Conservation (phyloP, 2,113 vertebrate genomes). For the Elanus axillaris region DNA sequence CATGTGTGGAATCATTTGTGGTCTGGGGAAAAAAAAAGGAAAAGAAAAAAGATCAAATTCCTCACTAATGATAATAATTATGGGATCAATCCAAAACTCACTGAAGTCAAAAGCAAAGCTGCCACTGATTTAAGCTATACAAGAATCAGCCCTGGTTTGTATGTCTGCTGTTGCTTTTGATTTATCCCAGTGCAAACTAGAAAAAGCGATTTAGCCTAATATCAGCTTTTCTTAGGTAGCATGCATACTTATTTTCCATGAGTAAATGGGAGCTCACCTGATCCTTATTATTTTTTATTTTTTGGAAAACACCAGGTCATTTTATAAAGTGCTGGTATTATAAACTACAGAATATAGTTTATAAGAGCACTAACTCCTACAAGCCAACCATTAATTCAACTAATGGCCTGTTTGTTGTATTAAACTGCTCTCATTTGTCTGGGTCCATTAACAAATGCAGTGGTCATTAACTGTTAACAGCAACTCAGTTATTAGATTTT, state of each 20-base stretch:
- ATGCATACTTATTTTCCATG: background rate
- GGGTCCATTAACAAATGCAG: slow-evolving; percentile 61
- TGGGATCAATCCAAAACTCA: background rate
- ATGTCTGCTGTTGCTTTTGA: background rate
- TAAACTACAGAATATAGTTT: slow-evolving; percentile 55
- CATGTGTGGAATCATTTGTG: slow-evolving; percentile 17
- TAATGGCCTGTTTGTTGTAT: slow-evolving; percentile 52
- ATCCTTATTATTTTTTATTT: slow-evolving; percentile 31
- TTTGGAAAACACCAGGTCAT: slow-evolving; percentile 33
- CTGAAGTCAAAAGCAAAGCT: background rate
- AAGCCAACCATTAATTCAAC: slow-evolving; percentile 50
- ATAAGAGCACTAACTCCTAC: slow-evolving; percentile 55
- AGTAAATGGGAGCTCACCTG: background rate
- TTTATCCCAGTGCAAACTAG: background rate
- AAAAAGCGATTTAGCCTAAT: background rate
- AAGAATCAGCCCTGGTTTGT: background rate
- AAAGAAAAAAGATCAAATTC: background rate
- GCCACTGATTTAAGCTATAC: background rate
- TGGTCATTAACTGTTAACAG: slow-evolving; percentile 64
- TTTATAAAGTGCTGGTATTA: slow-evolving; percentile 57
- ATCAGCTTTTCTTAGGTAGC: background rate
- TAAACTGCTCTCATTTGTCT: slow-evolving; percentile 62
- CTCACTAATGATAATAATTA: slow-evolving; percentile 38
- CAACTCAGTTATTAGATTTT: slow-evolving; percentile 56
- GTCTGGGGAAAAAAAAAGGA: background rate